Base-by-base conservation (phyloP, 2,113 vertebrate genomes). In the Poeciliopsis prolifica region DNA sequence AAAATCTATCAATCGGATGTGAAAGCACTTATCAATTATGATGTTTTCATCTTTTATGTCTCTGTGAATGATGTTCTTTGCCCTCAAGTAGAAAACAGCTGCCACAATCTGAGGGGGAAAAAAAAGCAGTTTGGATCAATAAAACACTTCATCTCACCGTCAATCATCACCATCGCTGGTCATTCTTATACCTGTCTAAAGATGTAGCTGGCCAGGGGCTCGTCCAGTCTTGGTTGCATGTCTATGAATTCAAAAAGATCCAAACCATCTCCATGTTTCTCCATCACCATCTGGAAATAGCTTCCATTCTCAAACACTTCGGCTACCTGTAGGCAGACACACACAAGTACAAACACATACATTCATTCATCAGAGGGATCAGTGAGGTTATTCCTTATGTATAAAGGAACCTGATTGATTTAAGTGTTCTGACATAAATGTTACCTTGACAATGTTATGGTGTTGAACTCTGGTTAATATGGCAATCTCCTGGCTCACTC, bases 11-110 rank as follows among this genome's bases (percentile, higher is more conserved):
- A 98, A 92, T 85, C 94, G 96, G 70, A 98, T 93, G 1, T 96
- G 95, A 90, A 99, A 98, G 83, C 95, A 93, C 58, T 96, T 95
- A 40, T 96, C 95, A 5, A 98, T 97, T 65, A 98, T 96, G 11
- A 97, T 95, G 86, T 98, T 99, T 88, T 98, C 97, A 22, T 98
- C 97, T 89, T 99, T 99, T 80, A 98, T 98, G 78, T 98, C 98
- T 58, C 97, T 92, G 70, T 98, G 97, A 24, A 98, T 88, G 76
- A 98, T 95, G 82, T 89, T 91, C 81, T 93, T 91, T 0, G 89
- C 88, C 77, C 92, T 96, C 71, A 99, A 93, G 81, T 99, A 97
- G 3, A 91, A 94, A 64, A 98, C 95, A 1, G 97, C 96, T 0
- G 95, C 95, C 54, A 98, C 95, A 86, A 99, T 84, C 97, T 99